Conservation (phyloP, 30 jellyfish, hydroid and myxozoan species). For the Euphysa ruthae region DNA sequence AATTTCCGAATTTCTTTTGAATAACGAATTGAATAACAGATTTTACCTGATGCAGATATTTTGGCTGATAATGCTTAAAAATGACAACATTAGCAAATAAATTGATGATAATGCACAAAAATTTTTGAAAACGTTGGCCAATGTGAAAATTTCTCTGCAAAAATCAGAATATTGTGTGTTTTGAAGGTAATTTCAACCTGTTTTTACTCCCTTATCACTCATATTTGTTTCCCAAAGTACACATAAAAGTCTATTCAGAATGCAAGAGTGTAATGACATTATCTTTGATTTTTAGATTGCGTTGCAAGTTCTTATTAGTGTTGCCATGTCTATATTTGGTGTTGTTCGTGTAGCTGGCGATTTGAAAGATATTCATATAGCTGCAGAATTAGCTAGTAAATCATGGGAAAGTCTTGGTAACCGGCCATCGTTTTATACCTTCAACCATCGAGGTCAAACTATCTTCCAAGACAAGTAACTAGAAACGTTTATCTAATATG, state of each 20-base stretch:
- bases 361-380: slow-evolving; percentile 73
- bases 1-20: too few species aligned
- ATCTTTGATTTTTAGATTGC: slow-evolving; percentile 24
- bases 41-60: too few species aligned
- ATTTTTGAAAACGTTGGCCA: too few species aligned
- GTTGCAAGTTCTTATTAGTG: slow-evolving; percentile 63
- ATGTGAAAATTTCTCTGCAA: too few species aligned
- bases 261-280: background rate
- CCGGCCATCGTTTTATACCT: slow-evolving; percentile 65
- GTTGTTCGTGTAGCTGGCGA: slow-evolving; percentile 82
- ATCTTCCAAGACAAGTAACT: slow-evolving; percentile 48
- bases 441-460: slow-evolving; percentile 80
- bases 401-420: slow-evolving; percentile 95
- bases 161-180: too few species aligned
- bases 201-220: background rate
- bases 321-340: slow-evolving; percentile 55
- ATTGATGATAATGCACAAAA: too few species aligned
- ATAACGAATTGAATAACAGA: too few species aligned
- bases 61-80: too few species aligned
- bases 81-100: too few species aligned
- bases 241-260: background rate
- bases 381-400: slow-evolving; percentile 83
- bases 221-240: background rate
- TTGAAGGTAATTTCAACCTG: too few species aligned
- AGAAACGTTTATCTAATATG: background rate